phyloP scores from a whole-genome alignment of 1,140 invertebrate genomes.

The Mycetomoellerius zeteki region DNA sequence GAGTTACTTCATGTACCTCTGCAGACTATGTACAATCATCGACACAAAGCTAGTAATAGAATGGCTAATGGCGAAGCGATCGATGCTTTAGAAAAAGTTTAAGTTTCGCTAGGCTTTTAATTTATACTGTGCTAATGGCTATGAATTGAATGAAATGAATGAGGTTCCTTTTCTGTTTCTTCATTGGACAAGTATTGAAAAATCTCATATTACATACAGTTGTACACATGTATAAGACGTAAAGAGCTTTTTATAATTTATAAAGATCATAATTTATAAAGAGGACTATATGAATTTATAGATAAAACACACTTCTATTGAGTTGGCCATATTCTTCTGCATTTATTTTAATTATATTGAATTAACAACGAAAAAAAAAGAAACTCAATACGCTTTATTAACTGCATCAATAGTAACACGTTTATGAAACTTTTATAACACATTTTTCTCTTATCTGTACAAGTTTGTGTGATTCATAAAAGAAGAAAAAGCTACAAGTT shows the following conservation, averaged over 20 bases:
- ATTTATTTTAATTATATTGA: conserved; percentile 50
- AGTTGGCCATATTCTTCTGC: conserved; percentile 26
- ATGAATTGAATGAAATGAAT: conserved; percentile 74
- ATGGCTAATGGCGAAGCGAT: conserved; percentile 85
- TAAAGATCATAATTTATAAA: conserved; percentile 33
- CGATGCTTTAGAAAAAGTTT: conserved; percentile 76
- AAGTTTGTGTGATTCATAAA: conserved; percentile 28
- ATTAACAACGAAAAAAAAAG: conserved; percentile 43
- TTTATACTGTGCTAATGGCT: conserved; percentile 75
- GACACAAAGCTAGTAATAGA: conserved; percentile 83
- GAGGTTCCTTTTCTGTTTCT: conserved; percentile 69
- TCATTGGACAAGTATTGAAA: conserved; percentile 55
- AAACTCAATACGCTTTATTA: conserved; percentile 49
- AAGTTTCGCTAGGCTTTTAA: conserved; percentile 76
- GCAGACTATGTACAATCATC: conserved; percentile 90
- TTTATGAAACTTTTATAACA: conserved; percentile 8
- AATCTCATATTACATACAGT: conserved; percentile 64
- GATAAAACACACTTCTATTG: conserved; percentile 18
- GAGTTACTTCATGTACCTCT: conserved; percentile 95
- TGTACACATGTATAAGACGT: conserved; percentile 53
- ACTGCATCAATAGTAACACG: conserved; percentile 7
- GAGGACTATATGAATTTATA: conserved; percentile 26
- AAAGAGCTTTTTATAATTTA: conserved; percentile 46
- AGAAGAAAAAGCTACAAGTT: not conserved
- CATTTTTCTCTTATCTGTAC: conserved; percentile 4